Conservation (phyloP, 1,140 invertebrate genomes). For the Tetragonula clypearis region DNA sequence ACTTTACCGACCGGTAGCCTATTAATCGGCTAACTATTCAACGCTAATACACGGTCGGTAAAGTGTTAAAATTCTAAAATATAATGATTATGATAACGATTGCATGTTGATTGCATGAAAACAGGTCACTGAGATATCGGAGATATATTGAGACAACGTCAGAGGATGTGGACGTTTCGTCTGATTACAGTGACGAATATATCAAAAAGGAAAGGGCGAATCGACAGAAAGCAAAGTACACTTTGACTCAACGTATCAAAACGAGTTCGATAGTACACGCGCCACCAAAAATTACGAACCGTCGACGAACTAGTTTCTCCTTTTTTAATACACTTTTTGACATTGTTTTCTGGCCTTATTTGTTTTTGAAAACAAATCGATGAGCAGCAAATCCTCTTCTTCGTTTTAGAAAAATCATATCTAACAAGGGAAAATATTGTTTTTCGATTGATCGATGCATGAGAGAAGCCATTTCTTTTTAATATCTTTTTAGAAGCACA, state of each 20-base stretch:
- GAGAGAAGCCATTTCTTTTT: neutral
- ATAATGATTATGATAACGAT: neutral
- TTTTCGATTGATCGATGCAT: neutral
- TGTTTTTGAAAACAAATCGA: conserved; percentile 63
- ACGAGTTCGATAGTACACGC: conserved; percentile 3
- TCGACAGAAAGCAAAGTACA: conserved; percentile 9
- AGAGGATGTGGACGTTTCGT: conserved; percentile 37
- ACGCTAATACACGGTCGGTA: no score
- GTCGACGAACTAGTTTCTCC: conserved; percentile 37
- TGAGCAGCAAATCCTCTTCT: neutral
- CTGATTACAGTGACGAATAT: conserved; percentile 27
- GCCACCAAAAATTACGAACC: conserved; percentile 35
- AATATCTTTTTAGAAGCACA: neutral
- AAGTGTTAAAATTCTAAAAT: neutral
- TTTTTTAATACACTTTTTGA: conserved; percentile 70
- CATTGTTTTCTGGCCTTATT: conserved; percentile 71
- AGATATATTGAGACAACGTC: conserved; percentile 40
- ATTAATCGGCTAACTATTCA: no score
- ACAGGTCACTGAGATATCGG: conserved; percentile 36
- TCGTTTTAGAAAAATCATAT: neutral
- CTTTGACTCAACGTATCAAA: conserved; percentile 21
- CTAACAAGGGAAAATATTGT: neutral
- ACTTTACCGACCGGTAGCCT: no score
- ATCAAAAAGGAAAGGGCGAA: conserved; percentile 12
- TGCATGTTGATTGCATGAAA: neutral